These are phyloP conservation scores for Coilia nasus DNA, from an alignment of 2,797 vertebrate species.

Conservation along the genomic window DNA sequence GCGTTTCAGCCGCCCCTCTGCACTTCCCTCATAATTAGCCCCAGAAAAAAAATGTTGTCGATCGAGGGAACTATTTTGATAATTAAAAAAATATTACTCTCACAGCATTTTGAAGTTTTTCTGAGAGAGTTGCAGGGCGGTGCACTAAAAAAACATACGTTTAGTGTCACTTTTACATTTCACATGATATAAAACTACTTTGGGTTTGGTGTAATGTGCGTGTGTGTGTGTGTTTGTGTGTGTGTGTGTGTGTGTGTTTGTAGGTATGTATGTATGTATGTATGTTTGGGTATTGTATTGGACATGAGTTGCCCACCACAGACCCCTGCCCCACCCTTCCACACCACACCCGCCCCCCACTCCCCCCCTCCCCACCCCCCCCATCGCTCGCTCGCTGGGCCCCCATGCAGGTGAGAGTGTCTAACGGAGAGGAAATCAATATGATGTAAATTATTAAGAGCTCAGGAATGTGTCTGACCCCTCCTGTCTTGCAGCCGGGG, in stretches of 20 bases:
- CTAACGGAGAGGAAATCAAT: conserved; percentile 88
- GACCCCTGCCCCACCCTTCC: not conserved
- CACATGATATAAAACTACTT: not conserved
- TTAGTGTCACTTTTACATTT: not conserved
- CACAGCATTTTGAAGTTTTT: not conserved
- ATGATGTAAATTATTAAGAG: conserved; percentile 97
- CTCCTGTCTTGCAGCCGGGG: conserved; percentile 86
- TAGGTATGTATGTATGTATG: not conserved
- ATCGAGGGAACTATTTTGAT: not conserved
- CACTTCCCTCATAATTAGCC: conserved; percentile 1
- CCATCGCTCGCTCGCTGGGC: not conserved
- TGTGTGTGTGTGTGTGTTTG: not conserved
- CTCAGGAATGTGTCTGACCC: conserved; percentile 84
- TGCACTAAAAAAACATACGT: not conserved
- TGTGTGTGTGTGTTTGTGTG: not conserved
- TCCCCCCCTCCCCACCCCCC: not conserved
- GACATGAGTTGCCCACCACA: not conserved
- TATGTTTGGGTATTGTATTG: not conserved
- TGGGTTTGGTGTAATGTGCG: not conserved
- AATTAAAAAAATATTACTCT: not conserved
- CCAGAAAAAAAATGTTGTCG: not conserved
- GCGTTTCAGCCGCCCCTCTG: not conserved
- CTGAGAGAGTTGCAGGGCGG: not conserved
- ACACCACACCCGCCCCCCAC: not conserved
- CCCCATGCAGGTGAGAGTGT: conserved; percentile 62